A percentile compares a stretch with the other conserved stretches of the same genome.
Conservation (phyloP, 2,113 vertebrate genomes). For the Grus americana region DNA sequence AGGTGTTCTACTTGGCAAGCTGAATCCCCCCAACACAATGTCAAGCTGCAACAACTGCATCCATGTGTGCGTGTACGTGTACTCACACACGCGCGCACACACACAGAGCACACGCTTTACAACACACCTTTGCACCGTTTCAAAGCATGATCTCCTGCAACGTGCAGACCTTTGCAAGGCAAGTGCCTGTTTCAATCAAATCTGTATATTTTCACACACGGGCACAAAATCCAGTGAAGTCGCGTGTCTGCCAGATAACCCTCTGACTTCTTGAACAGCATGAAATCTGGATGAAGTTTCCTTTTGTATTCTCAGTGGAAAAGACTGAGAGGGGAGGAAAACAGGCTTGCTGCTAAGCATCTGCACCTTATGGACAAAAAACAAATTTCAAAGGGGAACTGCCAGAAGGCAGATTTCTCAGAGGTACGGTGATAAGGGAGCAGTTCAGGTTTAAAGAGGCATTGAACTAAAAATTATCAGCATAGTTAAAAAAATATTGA, state of each 20-base stretch:
- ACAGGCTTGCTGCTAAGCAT: not conserved
- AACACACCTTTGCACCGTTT: not conserved
- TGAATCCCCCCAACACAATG: not conserved
- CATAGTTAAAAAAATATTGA: not conserved
- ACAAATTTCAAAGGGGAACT: not conserved
- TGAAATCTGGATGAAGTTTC: not conserved
- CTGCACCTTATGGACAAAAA: not conserved
- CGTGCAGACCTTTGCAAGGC: not conserved
- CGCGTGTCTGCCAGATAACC: not conserved
- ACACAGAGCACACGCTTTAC: accelerated
- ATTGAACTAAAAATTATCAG: constrained; percentile 29
- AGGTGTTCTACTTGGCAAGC: not conserved
- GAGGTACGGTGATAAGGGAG: not conserved
- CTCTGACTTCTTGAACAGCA: not conserved
- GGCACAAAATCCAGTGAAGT: not conserved
- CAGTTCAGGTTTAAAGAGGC: not conserved
- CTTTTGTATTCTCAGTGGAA: not conserved
- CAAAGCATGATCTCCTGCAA: not conserved
- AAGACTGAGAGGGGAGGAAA: not conserved
- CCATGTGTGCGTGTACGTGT: accelerated
- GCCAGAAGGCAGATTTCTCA: constrained; percentile 13
- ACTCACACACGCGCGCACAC: too few species aligned
- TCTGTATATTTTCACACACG: not conserved
- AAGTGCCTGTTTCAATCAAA: not conserved
- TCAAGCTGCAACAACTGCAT: not conserved